Percentiles rank a stretch among this genome's conserved stretches.
Evolutionary conservation across 2,113 vertebrate genomes (phyloP).

Genomic region (Catharus minimus): DNA sequence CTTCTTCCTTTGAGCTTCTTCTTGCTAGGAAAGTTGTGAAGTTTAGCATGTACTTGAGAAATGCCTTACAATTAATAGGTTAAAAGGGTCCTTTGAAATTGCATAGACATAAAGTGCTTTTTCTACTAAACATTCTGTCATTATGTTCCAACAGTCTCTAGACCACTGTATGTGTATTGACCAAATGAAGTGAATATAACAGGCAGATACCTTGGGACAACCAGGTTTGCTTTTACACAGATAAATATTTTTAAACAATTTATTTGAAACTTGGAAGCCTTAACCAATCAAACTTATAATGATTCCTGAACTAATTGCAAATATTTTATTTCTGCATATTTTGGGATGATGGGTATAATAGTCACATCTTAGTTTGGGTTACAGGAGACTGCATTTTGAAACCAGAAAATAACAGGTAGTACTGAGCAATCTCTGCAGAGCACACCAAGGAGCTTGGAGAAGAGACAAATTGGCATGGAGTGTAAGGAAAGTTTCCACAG

Average conservation of each 20-base stretch:
- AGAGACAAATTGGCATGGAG: not conserved
- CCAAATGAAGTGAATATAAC: not conserved
- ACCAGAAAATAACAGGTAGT: conserved; percentile 64
- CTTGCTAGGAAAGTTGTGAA: conserved; percentile 16
- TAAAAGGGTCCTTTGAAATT: not conserved
- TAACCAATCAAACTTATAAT: conserved; percentile 47
- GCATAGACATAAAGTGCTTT: not conserved
- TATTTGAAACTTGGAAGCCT: conserved; percentile 57
- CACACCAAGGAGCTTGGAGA: not conserved
- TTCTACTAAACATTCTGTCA: not conserved
- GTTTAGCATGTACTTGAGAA: not conserved
- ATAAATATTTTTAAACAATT: conserved; percentile 25
- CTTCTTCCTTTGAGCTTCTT: not conserved
- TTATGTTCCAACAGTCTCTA: not conserved
- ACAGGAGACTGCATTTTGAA: conserved; percentile 65
- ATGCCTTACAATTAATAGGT: not conserved
- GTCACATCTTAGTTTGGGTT: conserved; percentile 50
- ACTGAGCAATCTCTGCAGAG: conserved; percentile 30
- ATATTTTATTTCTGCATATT: conserved; percentile 64
- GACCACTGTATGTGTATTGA: not conserved
- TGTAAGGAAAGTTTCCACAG: conserved; percentile 6
- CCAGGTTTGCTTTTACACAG: not conserved
- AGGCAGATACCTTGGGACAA: not conserved
- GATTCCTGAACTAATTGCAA: conserved; percentile 62
- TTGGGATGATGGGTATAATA: conserved; percentile 68